Evolutionary conservation across 2,113 vertebrate species (phyloP).

Genomic region (Leucoraja erinaceus): DNA sequence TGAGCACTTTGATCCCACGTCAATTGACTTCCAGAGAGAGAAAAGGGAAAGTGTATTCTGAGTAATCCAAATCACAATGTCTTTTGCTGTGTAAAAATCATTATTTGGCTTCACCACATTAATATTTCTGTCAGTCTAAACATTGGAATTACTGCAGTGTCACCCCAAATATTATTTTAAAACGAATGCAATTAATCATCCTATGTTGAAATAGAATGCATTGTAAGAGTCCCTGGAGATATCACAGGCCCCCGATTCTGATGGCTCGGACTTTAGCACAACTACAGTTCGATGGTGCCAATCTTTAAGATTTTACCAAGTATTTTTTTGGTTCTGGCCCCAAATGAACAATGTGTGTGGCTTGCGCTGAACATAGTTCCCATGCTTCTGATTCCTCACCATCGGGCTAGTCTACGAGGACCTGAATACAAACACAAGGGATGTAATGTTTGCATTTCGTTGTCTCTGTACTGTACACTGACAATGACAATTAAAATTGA

Average conservation of each 20-base stretch:
- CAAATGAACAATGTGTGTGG: too few species aligned
- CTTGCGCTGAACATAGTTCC: not conserved
- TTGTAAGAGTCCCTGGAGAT: not conserved
- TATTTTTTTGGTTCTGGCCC: not conserved
- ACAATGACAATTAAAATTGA: too few species aligned
- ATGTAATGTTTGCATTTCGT: too few species aligned
- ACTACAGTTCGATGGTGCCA: too few species aligned
- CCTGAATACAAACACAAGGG: too few species aligned
- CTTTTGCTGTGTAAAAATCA: slow-evolving; percentile 4
- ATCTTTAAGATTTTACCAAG: not conserved
- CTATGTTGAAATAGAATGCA: not conserved
- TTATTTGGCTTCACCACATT: not conserved
- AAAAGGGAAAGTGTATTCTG: not conserved
- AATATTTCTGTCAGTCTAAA: not conserved
- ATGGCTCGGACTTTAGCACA: not conserved
- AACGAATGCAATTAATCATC: slow-evolving; percentile 22
- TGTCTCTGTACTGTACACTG: too few species aligned
- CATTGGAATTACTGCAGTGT: not conserved
- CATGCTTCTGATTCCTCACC: not conserved
- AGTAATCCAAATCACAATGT: not conserved
- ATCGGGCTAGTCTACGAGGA: not conserved
- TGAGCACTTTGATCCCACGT: slow-evolving; percentile 73
- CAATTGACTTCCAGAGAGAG: slow-evolving; percentile 41
- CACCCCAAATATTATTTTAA: not conserved
- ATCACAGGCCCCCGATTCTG: not conserved